Percentiles rank a stretch among this genome's conserved stretches.
Evolutionary conservation across 92 coral and sea anemone species (phyloP).

Genomic region (Nematostella vectensis): DNA sequence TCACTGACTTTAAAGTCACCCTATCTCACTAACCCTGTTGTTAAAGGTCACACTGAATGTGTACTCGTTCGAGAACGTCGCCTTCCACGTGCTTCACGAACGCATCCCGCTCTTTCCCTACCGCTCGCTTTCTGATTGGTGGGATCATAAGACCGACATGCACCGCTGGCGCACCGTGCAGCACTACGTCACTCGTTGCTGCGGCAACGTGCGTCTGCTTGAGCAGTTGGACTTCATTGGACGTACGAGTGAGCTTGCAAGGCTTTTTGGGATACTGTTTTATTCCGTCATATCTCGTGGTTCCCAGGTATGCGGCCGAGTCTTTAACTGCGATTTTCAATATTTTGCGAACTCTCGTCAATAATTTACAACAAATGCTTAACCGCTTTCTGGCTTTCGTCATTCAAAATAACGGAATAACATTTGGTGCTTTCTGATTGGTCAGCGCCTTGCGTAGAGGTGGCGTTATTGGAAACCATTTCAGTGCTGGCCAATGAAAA

Average conservation of each 20-base stretch:
- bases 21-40: no score
- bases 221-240: constrained; percentile 85
- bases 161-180: constrained; percentile 92
- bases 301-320: constrained; percentile 60
- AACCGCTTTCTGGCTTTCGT: no score
- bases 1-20: no score
- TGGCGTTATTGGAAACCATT: no score
- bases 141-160: constrained; percentile 85
- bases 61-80: constrained; percentile 89
- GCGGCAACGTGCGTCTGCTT: constrained; percentile 67
- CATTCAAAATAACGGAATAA: no score
- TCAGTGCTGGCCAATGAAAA: no score
- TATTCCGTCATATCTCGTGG: constrained; percentile 92
- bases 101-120: constrained; percentile 88
- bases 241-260: constrained; percentile 96
- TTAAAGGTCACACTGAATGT: constrained; percentile 68
- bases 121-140: constrained; percentile 86
- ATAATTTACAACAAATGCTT: no score
- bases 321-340: no score
- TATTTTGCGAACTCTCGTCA: no score
- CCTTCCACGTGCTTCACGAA: constrained; percentile 89
- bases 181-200: constrained; percentile 90
- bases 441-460: no score
- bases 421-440: no score
- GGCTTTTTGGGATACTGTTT: constrained; percentile 95